A percentile compares a stretch with the other conserved stretches of the same genome.
Evolutionary conservation across 1,140 invertebrate species (phyloP).

Genomic region (Aphelenchoides besseyi): DNA sequence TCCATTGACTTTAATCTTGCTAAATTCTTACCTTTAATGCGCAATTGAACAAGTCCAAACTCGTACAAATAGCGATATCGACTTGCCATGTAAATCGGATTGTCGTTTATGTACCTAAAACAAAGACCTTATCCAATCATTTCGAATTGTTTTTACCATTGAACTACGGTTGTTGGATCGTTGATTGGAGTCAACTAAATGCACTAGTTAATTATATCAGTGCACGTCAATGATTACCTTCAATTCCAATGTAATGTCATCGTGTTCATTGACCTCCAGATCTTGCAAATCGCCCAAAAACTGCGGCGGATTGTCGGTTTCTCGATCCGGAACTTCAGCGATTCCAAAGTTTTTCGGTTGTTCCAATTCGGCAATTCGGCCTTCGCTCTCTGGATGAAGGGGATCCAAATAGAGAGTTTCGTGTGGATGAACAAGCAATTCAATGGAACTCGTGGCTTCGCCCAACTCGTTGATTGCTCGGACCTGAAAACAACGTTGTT

Average conservation of each 20-base stretch:
- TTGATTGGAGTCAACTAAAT: conserved; percentile 86
- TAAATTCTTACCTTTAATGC: conserved; percentile 76
- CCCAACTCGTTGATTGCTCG: conserved; percentile 59
- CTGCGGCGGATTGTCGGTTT: conserved; percentile 56
- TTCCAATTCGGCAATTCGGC: conserved; percentile 86
- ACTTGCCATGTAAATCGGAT: conserved; percentile 71
- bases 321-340: conserved; percentile 64
- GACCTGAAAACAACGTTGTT: no score
- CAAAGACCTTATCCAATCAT: conserved; percentile 15
- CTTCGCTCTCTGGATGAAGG: conserved; percentile 84
- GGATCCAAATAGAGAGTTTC: conserved; percentile 84
- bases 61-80: conserved; percentile 92
- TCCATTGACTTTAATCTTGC: not conserved
- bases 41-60: conserved; percentile 95
- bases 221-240: conserved; percentile 37
- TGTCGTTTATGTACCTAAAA: conserved; percentile 76
- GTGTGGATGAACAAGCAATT: conserved; percentile 68
- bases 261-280: conserved; percentile 46
- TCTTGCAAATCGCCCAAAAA: conserved; percentile 55
- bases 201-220: no score
- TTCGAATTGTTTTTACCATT: conserved; percentile 72
- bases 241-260: conserved; percentile 50
- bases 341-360: conserved; percentile 67
- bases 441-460: conserved; percentile 47
- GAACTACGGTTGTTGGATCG: conserved; percentile 93